Evolutionary conservation across 2,113 vertebrate genomes (phyloP), one percentile per base, ranked within the genome.

Genomic region (Budorcas taxicolor): DNA sequence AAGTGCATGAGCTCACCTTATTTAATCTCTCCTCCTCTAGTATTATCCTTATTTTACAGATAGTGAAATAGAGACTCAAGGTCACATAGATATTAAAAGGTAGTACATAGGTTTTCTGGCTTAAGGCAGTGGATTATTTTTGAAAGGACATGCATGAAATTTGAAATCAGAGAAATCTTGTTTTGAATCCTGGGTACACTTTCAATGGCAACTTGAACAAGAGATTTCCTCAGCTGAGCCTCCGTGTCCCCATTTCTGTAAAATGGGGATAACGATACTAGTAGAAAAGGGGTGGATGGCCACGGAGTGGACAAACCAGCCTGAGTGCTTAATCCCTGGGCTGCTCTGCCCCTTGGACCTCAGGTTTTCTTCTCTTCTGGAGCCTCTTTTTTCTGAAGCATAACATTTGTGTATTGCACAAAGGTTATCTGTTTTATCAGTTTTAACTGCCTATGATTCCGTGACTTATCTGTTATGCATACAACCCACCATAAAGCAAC

Each of bases 261-360:
- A 88, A 84, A 57, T 50, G 64, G 80, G 55, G 15, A 23, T 27
- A 29, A 45, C 0, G 0, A 67, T 50, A 53, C 17, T 11, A 36
- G 31, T 33, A n/a, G 36, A 33, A 64, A 64, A 43, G 31, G 31
- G 1, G 12, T 33, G 23, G 16, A 8, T 50, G 53, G 47, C 29
- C 1, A 0, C 0, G 0, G 23, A 45, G 43, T 5, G 12, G 57
- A 25, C 55, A 52, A 17, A n/a, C 36, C 53, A 64, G 55, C 4
- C n/a, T 12, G 10, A 19, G 55, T 21, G 5, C n/a, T 52, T 52
- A 33, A 43, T 50, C 62, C 62, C 71, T 53, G 82, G 36, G 60
- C 36, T 19, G 15, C 31, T 55, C 19, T 4, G 36, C 12, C 25
- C 40, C 50, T 17, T 29, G 10, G 19, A 23, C 31, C 50, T 85